Conservation (phyloP, 2,113 vertebrate genomes). For the Lates calcarifer region DNA sequence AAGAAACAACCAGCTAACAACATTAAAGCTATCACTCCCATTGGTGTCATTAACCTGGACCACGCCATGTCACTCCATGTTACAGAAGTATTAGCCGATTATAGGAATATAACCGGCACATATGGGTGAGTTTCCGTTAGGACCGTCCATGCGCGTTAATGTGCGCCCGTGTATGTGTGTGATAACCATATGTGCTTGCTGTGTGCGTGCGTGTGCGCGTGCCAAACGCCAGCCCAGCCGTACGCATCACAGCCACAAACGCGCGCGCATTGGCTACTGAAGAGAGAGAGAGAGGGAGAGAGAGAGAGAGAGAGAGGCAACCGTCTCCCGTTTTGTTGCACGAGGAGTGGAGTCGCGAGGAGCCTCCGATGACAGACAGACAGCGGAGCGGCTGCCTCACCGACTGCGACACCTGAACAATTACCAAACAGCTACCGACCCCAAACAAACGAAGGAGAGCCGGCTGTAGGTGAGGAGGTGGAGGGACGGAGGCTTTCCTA, state of each 20-base stretch:
- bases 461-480: constrained; percentile 5
- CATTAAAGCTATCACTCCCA: no score
- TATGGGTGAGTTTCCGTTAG: background rate
- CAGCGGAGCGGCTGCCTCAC: constrained; percentile 22
- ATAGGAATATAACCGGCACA: background rate
- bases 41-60: no score
- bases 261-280: constrained; percentile 48
- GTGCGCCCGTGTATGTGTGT: background rate
- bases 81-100: no score
- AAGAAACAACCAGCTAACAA: background rate
- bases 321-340: constrained; percentile 40
- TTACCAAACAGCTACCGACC: background rate
- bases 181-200: constrained; percentile 16
- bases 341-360: constrained; percentile 57
- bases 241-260: constrained; percentile 37
- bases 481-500: background rate
- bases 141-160: background rate
- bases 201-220: background rate
- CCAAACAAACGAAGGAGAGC: background rate
- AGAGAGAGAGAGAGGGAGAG: constrained; percentile 12
- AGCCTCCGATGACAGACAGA: constrained; percentile 51
- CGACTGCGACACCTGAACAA: constrained; percentile 52
- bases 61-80: no score
- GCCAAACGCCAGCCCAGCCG: background rate
- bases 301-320: constrained; percentile 24